These are phyloP conservation scores for Hyposoter dolosus DNA, from an alignment of 2,888 invertebrate genomes.

Conservation along the genomic window DNA sequence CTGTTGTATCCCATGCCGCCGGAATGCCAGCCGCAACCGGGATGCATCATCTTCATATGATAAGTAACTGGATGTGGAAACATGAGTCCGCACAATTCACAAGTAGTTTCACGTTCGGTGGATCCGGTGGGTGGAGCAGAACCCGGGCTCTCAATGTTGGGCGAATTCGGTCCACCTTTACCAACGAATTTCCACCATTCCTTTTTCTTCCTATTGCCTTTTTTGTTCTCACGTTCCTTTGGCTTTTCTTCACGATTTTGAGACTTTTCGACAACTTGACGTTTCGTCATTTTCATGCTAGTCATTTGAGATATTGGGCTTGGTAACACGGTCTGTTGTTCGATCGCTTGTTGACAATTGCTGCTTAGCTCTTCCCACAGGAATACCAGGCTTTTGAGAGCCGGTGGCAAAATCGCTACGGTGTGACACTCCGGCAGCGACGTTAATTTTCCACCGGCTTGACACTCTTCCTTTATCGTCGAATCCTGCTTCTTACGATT, in stretches of 20 bases:
- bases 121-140: constrained; percentile 42
- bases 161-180: constrained; percentile 63
- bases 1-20: constrained; percentile 97
- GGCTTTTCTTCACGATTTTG: constrained; percentile 78
- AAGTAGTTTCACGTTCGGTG: constrained; percentile 86
- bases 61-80: constrained; percentile 94
- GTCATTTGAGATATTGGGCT: constrained; percentile 85
- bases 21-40: constrained; percentile 95
- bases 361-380: constrained; percentile 95
- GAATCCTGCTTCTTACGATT: constrained; percentile 86
- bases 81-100: constrained; percentile 94
- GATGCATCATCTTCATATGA: constrained; percentile 96
- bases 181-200: constrained; percentile 85
- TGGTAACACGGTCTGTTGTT: constrained; percentile 87
- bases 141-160: constrained; percentile 58
- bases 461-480: constrained; percentile 87
- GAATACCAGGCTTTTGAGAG: constrained; percentile 93
- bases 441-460: constrained; percentile 79
- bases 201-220: constrained; percentile 86
- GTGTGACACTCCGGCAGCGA: constrained; percentile 86
- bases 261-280: constrained; percentile 73
- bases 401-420: constrained; percentile 93
- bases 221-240: constrained; percentile 85
- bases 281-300: constrained; percentile 74
- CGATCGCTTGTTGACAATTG: constrained; percentile 89